phyloP scores from a whole-genome alignment of 2,888 invertebrate genomes.

The Stenurella melanura region DNA sequence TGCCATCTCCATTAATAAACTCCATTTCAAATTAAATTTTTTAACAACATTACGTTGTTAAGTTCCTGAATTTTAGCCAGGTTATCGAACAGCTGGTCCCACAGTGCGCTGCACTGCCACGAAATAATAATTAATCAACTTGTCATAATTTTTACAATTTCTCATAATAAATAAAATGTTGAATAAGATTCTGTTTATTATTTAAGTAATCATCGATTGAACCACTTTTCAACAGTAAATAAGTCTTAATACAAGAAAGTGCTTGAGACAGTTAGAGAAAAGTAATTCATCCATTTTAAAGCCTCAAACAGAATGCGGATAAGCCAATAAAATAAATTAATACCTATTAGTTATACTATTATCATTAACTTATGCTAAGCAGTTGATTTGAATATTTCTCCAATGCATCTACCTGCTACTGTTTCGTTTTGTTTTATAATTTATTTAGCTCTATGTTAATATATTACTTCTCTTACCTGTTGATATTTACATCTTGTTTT shows the following conservation, averaged over 20 bases:
- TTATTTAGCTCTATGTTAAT: conserved; percentile 30
- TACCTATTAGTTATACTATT: conserved; percentile 31
- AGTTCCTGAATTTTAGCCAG: no score
- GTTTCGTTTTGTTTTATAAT: conserved; percentile 33
- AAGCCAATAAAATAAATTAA: conserved; percentile 25
- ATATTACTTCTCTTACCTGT: conserved; percentile 43
- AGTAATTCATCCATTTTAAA: not conserved
- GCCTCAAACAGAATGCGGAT: conserved; percentile 8
- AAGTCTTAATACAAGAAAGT: not conserved
- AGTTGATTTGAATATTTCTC: conserved; percentile 35
- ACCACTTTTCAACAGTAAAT: no score
- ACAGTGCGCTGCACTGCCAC: no score
- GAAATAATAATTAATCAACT: no score
- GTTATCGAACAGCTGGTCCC: no score
- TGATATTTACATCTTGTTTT: conserved; percentile 51
- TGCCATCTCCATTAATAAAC: no score
- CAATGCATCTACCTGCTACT: conserved; percentile 37
- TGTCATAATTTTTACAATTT: no score
- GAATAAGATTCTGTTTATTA: no score
- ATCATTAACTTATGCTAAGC: conserved; percentile 38
- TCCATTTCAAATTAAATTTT: no score
- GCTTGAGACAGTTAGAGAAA: not conserved
- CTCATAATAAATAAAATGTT: no score
- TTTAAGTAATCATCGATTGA: no score
- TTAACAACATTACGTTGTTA: no score